Evolutionary conservation across 1,140 invertebrate genomes (phyloP), one percentile per base, ranked within the genome.

Genomic region (Thaumatotibia leucotreta): DNA sequence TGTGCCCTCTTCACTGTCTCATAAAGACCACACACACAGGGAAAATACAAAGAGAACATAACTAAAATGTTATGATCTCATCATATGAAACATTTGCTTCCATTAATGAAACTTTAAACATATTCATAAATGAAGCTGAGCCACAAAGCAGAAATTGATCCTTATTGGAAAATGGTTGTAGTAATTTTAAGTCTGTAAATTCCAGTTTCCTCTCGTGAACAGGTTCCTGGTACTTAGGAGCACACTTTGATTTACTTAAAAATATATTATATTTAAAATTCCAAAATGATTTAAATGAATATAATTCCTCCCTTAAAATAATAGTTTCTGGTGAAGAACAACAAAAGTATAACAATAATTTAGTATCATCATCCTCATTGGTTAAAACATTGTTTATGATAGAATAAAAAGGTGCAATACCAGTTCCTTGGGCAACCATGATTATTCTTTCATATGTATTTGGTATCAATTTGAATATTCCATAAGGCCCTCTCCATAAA

Each of bases 401-500:
- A 67, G 92, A 90, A 77, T 92, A 91, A 84, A 95, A 92, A 20
- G 95, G 94, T 32, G 94, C 93, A 67, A 96, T 93, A 0, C 95
- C 95, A 49, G 95, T 95, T 0, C 95, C 95, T 75, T 94, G 94
- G 61, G 93, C 93, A 61, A 95, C 84, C 89, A 95, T 92, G 20
- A 94, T 67, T 4, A 95, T 79, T 75, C 88, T 77, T 68, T 86
- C 84, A 72, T 80, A 90, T 63, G 76, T 80, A 74, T 94, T 86
- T 23, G 69, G 92, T 67, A 81, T 73, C 49, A 94, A 91, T 33
- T 80, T 67, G 79, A 93, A 94, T 33, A 82, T 78, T 14, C 94
- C 94, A 91, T 93, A 95, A 20, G 95, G 95, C 20, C 95, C 95
- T 82, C 95, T 84, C 89, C 94, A 93, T 39, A 92, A 80, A 17